A percentile compares a stretch with the other conserved stretches of the same genome.
phyloP scores from a whole-genome alignment of 2,888 invertebrate species.

The Oscheius sp. region DNA sequence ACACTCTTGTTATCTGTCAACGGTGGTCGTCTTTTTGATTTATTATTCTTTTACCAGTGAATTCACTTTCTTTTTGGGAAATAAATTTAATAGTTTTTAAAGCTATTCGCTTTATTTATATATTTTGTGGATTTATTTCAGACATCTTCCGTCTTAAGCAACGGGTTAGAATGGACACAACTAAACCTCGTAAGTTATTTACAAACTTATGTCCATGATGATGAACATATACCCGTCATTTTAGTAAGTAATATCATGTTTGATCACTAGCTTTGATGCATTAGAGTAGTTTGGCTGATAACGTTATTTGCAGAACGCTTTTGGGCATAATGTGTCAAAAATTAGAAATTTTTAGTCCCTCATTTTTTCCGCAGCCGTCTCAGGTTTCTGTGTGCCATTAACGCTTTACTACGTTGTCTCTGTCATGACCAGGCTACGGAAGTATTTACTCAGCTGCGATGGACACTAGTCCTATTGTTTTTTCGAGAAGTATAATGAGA shows the following conservation, averaged over 20 bases:
- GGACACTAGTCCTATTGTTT: conserved; percentile 8
- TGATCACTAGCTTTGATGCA: not conserved
- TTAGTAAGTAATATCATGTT: no score
- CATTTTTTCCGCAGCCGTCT: not conserved
- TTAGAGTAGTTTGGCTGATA: not conserved
- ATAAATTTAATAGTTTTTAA: no score
- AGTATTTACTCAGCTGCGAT: conserved; percentile 25
- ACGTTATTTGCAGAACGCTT: not conserved
- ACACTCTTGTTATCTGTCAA: no score
- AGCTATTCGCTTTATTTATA: no score
- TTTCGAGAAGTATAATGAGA: not conserved
- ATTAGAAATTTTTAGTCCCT: not conserved
- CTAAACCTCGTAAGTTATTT: not conserved
- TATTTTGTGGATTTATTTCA: not conserved
- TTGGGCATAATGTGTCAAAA: not conserved
- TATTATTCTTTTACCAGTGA: no score
- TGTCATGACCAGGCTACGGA: not conserved
- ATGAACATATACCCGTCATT: no score
- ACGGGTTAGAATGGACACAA: not conserved
- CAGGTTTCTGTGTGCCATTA: conserved; percentile 19
- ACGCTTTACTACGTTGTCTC: no score
- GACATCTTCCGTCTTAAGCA: not conserved
- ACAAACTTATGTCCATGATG: no score
- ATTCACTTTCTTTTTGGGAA: no score
- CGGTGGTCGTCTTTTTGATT: no score